Percentiles rank a stretch among this genome's conserved stretches.
phyloP scores from a whole-genome alignment of 92 coral and sea anemone species.

The Plumapathes pennacea region DNA sequence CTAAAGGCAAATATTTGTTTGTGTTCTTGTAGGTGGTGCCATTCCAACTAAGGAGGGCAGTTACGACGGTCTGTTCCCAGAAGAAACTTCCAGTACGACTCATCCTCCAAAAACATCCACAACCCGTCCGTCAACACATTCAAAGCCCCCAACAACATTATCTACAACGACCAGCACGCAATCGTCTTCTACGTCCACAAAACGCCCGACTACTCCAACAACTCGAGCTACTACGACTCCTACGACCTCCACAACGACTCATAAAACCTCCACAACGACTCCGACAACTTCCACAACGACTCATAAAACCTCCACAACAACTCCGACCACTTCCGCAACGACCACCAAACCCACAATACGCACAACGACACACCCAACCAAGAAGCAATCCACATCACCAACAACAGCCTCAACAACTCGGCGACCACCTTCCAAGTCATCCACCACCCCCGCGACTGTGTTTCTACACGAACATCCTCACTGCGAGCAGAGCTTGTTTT shows the following conservation, averaged over 20 bases:
- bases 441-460: constrained; percentile 3
- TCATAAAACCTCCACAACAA: constrained; percentile 11
- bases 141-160: constrained; percentile 20
- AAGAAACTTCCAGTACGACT: constrained; percentile 45
- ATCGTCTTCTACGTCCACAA: background rate
- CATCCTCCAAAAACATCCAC: constrained; percentile 7
- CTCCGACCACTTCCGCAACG: background rate
- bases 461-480: constrained; percentile 47
- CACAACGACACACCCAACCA: background rate
- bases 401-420: background rate
- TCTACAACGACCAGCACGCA: constrained; percentile 2
- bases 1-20: too few relatives aligned
- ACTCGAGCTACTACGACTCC: constrained; percentile 16
- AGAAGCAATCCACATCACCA: background rate
- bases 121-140: background rate
- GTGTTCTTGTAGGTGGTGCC: constrained; percentile 49
- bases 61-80: constrained; percentile 79
- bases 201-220: constrained; percentile 6
- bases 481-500: constrained; percentile 84
- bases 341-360: background rate
- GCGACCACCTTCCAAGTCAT: background rate
- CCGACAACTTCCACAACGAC: constrained; percentile 12
- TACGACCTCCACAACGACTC: constrained; percentile 21
- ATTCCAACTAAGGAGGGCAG: constrained; percentile 80
- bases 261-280: background rate